phyloP scores from a whole-genome alignment of 1,140 invertebrate genomes.

The Oreohelix idahoensis region DNA sequence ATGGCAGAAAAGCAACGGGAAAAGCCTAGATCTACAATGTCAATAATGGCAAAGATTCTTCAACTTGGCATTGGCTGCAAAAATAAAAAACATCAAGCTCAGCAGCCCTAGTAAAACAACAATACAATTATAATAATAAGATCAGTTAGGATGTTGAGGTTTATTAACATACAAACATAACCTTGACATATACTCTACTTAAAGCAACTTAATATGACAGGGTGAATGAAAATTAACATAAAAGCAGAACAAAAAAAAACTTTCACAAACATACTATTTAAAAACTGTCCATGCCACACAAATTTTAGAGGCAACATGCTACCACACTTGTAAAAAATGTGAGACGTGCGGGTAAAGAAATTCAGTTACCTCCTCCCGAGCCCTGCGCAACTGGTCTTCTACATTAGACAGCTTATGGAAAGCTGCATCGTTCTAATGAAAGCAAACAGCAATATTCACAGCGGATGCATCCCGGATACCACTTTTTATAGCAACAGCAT shows the following conservation, averaged over 20 bases:
- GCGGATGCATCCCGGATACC: not conserved
- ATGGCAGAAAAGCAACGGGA: too few species aligned
- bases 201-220: too few species aligned
- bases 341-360: not conserved
- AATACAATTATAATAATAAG: too few species aligned
- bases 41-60: too few species aligned
- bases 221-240: not conserved
- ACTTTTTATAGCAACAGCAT: not conserved
- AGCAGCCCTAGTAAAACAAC: too few species aligned
- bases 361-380: slow-evolving; percentile 61
- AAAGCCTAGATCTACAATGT: too few species aligned
- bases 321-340: slow-evolving; percentile 4
- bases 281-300: not conserved
- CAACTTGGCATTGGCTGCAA: too few species aligned
- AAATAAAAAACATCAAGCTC: too few species aligned
- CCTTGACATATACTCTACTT: too few species aligned
- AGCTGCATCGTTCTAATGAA: slow-evolving; percentile 37
- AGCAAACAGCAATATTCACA: not conserved
- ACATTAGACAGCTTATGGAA: slow-evolving; percentile 33
- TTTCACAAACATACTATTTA: not conserved
- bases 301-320: not conserved
- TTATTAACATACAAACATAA: too few species aligned
- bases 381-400: slow-evolving; percentile 56
- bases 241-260: not conserved
- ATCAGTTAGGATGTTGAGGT: too few species aligned